These are phyloP conservation scores for Serinus canaria DNA, from an alignment of 2,113 vertebrate species.

Conservation along the genomic window DNA sequence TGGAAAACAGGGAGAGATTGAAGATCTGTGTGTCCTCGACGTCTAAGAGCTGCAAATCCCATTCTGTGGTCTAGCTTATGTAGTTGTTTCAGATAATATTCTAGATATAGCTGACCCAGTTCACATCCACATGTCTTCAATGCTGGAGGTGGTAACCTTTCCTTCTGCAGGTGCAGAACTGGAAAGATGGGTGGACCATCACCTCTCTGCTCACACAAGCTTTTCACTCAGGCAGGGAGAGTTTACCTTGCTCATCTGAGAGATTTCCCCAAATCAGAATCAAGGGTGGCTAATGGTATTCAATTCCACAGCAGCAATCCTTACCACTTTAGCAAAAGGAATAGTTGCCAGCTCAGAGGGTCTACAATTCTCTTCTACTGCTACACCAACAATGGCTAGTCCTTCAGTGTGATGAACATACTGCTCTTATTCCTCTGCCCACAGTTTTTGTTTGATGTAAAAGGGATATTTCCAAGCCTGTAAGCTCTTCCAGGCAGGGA, in stretches of 20 bases:
- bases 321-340: background rate
- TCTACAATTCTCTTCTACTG: background rate
- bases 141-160: background rate
- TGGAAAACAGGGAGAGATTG: background rate
- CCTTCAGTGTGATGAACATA: background rate
- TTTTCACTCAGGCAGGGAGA: background rate
- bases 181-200: accelerated
- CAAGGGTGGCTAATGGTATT: background rate
- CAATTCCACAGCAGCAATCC: background rate
- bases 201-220: background rate
- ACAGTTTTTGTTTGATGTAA: background rate
- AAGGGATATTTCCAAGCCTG: background rate
- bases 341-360: background rate
- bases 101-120: background rate
- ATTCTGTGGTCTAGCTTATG: background rate
- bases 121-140: accelerated
- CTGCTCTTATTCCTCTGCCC: background rate
- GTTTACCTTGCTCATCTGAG: background rate
- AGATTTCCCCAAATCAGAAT: background rate
- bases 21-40: background rate
- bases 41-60: background rate
- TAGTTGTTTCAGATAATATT: background rate
- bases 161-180: background rate
- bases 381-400: background rate
- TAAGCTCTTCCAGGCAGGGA: background rate